Conservation (phyloP, 2,113 vertebrate species). For the Gallinago media region DNA sequence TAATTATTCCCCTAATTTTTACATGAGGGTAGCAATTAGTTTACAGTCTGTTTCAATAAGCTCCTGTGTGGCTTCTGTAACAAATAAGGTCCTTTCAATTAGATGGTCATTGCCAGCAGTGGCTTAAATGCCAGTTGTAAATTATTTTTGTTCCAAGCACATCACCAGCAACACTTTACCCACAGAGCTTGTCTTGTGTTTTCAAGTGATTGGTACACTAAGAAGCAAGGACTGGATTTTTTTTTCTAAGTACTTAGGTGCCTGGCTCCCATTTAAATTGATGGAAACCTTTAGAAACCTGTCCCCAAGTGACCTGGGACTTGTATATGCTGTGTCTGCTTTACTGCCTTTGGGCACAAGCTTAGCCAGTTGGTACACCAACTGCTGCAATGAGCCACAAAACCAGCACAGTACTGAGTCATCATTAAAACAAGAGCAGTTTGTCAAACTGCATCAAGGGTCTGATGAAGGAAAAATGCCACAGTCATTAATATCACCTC, state of each 20-base stretch:
- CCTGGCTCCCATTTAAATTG: not conserved
- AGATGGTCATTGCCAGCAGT: not conserved
- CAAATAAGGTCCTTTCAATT: not conserved
- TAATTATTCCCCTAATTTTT: slow-evolving; percentile 7
- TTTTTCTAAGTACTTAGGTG: not conserved
- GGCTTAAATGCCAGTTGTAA: not conserved
- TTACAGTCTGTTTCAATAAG: slow-evolving; percentile 2
- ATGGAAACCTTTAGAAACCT: not conserved
- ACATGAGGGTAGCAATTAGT: not conserved
- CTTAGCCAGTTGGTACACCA: not conserved
- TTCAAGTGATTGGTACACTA: not conserved
- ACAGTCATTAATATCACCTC: not conserved
- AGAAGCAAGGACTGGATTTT: not conserved
- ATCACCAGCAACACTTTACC: not conserved
- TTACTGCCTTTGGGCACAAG: not conserved
- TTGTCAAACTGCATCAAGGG: not conserved
- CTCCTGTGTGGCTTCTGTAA: not conserved
- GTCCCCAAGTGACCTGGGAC: not conserved
- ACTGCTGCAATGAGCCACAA: not conserved
- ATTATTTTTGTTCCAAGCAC: not conserved
- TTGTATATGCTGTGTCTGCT: not conserved
- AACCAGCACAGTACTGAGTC: not conserved
- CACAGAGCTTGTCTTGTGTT: not conserved
- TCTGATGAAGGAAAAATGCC: not conserved
- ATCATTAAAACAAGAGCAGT: not conserved